Percentiles rank a stretch among this genome's conserved stretches.
These are phyloP conservation scores for Pogonocherus hispidulus DNA, from an alignment of 2,888 invertebrate genomes.

Conservation along the genomic window DNA sequence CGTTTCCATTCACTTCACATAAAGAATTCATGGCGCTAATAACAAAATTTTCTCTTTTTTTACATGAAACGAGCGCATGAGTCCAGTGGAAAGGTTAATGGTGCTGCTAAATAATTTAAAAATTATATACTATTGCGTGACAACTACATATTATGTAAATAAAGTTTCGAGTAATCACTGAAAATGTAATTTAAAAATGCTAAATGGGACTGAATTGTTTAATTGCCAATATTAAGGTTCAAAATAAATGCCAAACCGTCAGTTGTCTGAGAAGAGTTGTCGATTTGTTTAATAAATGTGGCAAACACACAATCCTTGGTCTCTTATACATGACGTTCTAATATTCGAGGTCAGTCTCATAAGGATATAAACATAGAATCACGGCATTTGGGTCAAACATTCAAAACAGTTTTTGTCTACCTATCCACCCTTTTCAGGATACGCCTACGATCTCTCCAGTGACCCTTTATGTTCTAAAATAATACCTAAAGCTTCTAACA, in stretches of 20 bases:
- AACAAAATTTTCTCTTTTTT: background rate
- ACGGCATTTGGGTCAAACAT: no score
- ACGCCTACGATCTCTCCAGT: no score
- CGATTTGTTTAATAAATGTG: no score
- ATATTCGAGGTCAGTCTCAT: no score
- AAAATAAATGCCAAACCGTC: background rate
- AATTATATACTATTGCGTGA: background rate
- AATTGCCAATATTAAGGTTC: background rate
- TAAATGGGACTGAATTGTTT: background rate
- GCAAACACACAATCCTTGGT: no score
- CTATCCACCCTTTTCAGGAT: no score
- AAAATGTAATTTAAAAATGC: slow-evolving; percentile 1
- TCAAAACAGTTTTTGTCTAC: no score
- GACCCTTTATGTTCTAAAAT: no score
- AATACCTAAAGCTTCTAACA: no score
- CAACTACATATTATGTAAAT: background rate
- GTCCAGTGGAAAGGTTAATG: background rate
- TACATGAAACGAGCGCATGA: background rate
- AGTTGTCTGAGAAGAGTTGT: no score
- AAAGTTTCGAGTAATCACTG: background rate
- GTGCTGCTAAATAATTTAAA: background rate
- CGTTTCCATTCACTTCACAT: background rate
- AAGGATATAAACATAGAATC: no score
- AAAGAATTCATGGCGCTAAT: background rate
- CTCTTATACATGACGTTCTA: no score